These are phyloP conservation scores for Oegoconia quadripuncta DNA, from an alignment of 2,888 invertebrate species.

Conservation along the genomic window DNA sequence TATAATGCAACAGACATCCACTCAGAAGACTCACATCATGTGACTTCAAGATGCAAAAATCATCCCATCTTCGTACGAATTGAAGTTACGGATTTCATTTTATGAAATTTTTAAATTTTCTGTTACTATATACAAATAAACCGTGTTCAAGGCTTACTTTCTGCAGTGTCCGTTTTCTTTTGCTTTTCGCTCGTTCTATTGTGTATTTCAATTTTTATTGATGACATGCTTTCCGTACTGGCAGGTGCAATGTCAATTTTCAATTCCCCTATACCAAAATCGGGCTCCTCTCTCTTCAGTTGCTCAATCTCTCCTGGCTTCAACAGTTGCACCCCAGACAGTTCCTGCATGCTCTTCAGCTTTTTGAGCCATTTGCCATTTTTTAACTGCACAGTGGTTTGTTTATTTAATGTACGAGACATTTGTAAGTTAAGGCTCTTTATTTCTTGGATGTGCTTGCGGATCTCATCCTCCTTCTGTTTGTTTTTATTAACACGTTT, in stretches of 20 bases:
- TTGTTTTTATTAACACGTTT: no score
- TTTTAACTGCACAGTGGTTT: constrained; percentile 34
- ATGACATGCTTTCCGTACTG: constrained; percentile 25
- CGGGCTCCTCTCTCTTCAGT: constrained; percentile 26
- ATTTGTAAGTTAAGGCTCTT: constrained; percentile 33
- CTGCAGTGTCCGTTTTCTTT: not conserved
- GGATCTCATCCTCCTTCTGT: constrained; percentile 22
- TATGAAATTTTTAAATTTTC: no score
- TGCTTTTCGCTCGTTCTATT: no score
- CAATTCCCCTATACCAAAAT: constrained; percentile 32
- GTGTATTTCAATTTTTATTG: constrained; percentile 39
- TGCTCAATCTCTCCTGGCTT: constrained; percentile 40
- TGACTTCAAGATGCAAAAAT: no score
- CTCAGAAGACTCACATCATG: no score
- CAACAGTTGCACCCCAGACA: constrained; percentile 37
- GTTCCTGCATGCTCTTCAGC: constrained; percentile 37
- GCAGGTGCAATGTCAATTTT: constrained; percentile 43
- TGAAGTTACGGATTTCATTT: no score
- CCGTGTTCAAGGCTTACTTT: not conserved
- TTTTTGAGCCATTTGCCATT: constrained; percentile 52
- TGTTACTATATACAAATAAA: no score
- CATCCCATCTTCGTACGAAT: no score
- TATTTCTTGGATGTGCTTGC: constrained; percentile 35
- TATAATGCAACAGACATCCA: no score
- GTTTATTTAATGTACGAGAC: no score